phyloP scores from a whole-genome alignment of 2,113 vertebrate species.

The Podarcis cretensis region DNA sequence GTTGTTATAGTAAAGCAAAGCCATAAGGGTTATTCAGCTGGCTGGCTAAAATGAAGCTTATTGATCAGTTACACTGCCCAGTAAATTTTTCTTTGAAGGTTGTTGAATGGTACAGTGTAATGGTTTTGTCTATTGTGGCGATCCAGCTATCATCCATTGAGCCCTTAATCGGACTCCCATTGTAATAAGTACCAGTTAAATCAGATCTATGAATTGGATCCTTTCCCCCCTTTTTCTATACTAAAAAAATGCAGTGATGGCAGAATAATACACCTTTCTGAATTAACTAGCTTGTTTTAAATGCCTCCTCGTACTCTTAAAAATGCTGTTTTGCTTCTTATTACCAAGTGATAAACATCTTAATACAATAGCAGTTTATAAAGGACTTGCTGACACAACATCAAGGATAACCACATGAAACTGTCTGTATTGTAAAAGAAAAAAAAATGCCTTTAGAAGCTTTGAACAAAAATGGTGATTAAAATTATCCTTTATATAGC shows the following conservation, averaged over 20 bases:
- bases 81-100: conserved; percentile 6
- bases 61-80: conserved; percentile 5
- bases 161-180: not conserved
- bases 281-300: conserved; percentile 9
- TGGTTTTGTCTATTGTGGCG: not conserved
- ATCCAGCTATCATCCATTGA: not conserved
- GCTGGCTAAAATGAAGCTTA: not conserved
- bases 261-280: conserved; percentile 1
- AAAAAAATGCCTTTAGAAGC: not conserved
- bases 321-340: not conserved
- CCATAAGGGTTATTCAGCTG: not conserved
- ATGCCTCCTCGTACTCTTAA: not conserved
- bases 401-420: not conserved
- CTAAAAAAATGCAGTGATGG: not conserved
- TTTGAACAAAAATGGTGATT: conserved; percentile 20
- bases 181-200: not conserved
- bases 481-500: conserved; percentile 13
- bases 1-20: conserved; percentile 1
- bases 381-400: not conserved
- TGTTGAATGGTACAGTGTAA: conserved; percentile 11
- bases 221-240: not conserved
- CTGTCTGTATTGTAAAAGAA: not conserved
- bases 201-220: not conserved
- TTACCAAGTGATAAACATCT: not conserved
- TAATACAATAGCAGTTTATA: not conserved